These are phyloP conservation scores for Bothrops jararaca DNA, from an alignment of 2,113 vertebrate species.

Conservation along the genomic window DNA sequence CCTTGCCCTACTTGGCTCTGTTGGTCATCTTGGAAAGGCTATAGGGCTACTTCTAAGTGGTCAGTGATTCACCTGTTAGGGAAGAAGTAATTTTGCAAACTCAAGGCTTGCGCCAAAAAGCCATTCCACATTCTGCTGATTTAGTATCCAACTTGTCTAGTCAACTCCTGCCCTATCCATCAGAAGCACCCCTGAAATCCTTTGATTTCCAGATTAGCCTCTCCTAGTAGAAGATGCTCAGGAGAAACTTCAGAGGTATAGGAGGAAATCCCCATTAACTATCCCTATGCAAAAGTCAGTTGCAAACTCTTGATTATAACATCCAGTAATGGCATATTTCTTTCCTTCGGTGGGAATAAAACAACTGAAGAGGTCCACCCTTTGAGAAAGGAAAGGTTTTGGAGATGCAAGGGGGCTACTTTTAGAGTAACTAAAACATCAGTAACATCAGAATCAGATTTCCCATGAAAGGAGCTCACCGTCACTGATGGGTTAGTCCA, in stretches of 20 bases:
- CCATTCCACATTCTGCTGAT: slow-evolving; percentile 63
- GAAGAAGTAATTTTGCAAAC: slow-evolving; percentile 33
- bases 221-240: slow-evolving; percentile 46
- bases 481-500: background rate
- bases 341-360: no score
- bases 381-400: background rate
- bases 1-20: slow-evolving; percentile 18
- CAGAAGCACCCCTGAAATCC: slow-evolving; percentile 53
- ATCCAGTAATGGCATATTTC: background rate
- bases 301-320: background rate
- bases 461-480: no score
- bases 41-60: background rate
- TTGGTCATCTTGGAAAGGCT: background rate
- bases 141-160: slow-evolving; percentile 61
- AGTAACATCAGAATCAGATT: no score
- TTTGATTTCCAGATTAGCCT: slow-evolving; percentile 62
- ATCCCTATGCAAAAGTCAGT: background rate
- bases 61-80: slow-evolving; percentile 16
- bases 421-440: background rate
- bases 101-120: slow-evolving; percentile 32
- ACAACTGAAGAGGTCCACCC: background rate
- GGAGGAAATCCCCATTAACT: slow-evolving; percentile 14
- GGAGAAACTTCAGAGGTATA: slow-evolving; percentile 51
- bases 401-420: background rate
- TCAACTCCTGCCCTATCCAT: slow-evolving; percentile 48